Evolutionary conservation across 2,113 vertebrate species (phyloP).

Genomic region (Coreoperca whiteheadi): DNA sequence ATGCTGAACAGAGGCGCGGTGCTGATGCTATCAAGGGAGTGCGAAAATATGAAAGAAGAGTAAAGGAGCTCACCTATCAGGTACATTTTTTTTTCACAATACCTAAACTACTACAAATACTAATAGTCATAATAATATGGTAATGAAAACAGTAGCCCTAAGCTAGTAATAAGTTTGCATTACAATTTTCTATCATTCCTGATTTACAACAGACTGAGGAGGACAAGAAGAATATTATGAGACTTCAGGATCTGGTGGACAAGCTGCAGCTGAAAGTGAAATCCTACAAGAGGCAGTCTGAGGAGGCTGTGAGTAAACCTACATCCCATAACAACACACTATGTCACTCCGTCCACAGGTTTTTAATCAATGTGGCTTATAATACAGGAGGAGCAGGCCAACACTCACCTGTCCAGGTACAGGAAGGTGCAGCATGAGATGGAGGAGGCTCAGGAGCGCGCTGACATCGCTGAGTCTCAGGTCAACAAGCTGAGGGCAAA

Average conservation of each 20-base stretch:
- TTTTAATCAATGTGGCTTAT: conserved; percentile 31
- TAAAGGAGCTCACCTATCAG: conserved; percentile 86
- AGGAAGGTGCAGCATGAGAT: conserved; percentile 89
- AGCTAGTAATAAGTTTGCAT: background rate
- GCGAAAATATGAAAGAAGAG: conserved; percentile 84
- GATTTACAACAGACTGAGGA: conserved; percentile 82
- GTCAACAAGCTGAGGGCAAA: conserved; percentile 89
- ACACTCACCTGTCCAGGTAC: conserved; percentile 80
- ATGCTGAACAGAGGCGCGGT: conserved; percentile 79
- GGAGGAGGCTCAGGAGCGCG: conserved; percentile 89
- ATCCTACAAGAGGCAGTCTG: conserved; percentile 84
- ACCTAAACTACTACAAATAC: background rate
- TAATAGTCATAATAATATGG: background rate
- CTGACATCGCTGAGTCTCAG: conserved; percentile 88
- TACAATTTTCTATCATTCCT: background rate
- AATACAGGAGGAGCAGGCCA: conserved; percentile 82
- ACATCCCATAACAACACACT: background rate
- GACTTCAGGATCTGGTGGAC: conserved; percentile 88
- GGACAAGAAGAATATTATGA: conserved; percentile 84
- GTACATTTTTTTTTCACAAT: conserved; percentile 45
- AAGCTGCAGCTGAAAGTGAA: conserved; percentile 88
- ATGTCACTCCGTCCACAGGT: background rate
- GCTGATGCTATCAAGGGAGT: conserved; percentile 83
- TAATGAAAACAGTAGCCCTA: background rate
- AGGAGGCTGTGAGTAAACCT: conserved; percentile 82